Conservation (phyloP, 1,140 invertebrate genomes). For the Solen grandis region DNA sequence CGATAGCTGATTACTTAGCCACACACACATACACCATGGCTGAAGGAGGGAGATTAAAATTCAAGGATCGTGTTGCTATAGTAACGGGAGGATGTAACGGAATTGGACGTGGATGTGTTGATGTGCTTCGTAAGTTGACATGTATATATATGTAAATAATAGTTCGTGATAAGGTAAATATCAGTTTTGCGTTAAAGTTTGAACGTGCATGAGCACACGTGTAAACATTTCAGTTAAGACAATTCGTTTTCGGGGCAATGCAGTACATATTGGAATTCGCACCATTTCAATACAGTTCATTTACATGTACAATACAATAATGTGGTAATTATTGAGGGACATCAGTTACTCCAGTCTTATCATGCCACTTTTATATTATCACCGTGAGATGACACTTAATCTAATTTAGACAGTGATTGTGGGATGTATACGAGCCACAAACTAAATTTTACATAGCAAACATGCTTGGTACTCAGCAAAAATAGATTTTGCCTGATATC, state of each 20-base stretch:
- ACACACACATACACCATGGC: too few species aligned
- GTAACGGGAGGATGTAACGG: conserved; percentile 34
- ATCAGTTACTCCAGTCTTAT: too few species aligned
- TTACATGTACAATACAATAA: too few species aligned
- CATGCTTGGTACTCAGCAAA: not conserved
- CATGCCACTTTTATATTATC: too few species aligned
- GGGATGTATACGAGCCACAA: not conserved
- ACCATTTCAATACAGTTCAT: not conserved
- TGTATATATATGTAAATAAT: not conserved
- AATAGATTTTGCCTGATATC: not conserved
- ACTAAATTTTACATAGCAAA: not conserved
- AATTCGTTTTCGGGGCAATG: not conserved
- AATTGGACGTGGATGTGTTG: conserved; percentile 26
- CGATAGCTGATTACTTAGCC: too few species aligned
- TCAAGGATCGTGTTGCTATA: conserved; percentile 29
- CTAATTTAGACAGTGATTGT: not conserved
- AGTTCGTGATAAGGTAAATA: not conserved
- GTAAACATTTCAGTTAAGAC: not conserved
- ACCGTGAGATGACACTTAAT: too few species aligned
- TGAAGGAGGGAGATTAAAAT: not conserved
- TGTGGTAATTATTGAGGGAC: too few species aligned
- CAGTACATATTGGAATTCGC: not conserved
- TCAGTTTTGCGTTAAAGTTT: not conserved
- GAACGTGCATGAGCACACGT: not conserved
- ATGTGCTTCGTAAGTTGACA: conserved; percentile 13